Evolutionary conservation across 2,888 invertebrate genomes (phyloP).

Genomic region (Pseudococcus viburni): DNA sequence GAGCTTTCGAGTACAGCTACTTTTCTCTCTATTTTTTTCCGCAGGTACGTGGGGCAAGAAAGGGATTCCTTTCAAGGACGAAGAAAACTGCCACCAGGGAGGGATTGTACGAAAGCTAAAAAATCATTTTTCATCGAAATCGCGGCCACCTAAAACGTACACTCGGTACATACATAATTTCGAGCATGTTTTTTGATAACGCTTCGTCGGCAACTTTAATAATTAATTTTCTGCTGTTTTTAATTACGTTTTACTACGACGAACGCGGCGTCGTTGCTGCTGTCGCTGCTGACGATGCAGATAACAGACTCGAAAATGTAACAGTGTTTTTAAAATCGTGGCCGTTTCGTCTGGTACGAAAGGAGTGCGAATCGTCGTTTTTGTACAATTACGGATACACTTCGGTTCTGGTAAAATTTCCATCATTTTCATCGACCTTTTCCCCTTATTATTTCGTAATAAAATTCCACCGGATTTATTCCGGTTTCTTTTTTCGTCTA

Average conservation of each 20-base stretch:
- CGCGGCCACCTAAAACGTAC: not conserved
- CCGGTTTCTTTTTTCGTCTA: too few relatives aligned
- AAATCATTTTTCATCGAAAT: conserved; percentile 1
- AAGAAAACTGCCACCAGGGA: not conserved
- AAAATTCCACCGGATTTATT: too few relatives aligned
- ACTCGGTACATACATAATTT: not conserved
- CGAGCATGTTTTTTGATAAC: conserved; percentile 36
- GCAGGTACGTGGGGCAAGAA: not conserved
- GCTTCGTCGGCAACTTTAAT: conserved; percentile 32
- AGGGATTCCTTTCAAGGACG: not conserved
- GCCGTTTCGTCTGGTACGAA: conserved; percentile 16
- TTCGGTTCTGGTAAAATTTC: conserved; percentile 15
- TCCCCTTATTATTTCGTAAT: not conserved
- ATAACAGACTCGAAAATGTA: not conserved
- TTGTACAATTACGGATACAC: conserved; percentile 39
- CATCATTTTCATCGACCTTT: not conserved
- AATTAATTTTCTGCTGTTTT: conserved; percentile 51
- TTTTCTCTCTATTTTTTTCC: not conserved
- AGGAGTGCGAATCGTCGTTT: conserved; percentile 25
- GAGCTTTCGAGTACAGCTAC: not conserved
- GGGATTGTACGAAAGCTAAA: not conserved
- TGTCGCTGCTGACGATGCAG: not conserved
- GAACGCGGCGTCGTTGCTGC: not conserved
- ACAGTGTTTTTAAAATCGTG: conserved; percentile 38
- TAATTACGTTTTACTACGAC: not conserved